Evolutionary conservation across 2,797 vertebrate genomes (phyloP).

Genomic region (Pipistrellus kuhlii): DNA sequence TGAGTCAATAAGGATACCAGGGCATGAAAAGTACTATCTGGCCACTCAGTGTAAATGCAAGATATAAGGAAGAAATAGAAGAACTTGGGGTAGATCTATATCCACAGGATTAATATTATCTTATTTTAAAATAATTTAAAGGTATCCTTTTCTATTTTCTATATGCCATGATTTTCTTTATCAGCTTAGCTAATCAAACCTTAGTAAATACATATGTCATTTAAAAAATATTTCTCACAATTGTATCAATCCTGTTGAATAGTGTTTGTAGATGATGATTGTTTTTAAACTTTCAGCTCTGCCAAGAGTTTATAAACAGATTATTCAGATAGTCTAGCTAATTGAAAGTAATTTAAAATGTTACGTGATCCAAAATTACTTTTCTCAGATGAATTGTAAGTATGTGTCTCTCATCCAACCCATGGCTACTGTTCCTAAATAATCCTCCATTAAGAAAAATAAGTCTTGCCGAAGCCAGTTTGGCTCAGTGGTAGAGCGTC

Average conservation of each 20-base stretch:
- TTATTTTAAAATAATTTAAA: slow-evolving; percentile 4
- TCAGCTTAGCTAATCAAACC: neutral
- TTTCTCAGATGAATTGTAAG: neutral
- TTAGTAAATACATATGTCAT: neutral
- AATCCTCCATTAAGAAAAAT: neutral
- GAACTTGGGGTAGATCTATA: neutral
- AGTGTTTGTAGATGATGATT: neutral
- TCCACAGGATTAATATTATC: neutral
- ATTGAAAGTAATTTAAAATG: neutral
- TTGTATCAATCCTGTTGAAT: neutral
- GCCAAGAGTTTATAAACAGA: neutral
- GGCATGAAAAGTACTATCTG: neutral
- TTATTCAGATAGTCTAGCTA: neutral
- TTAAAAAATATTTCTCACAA: slow-evolving; percentile 28
- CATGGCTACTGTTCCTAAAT: neutral
- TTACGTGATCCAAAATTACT: neutral
- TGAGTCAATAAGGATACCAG: neutral
- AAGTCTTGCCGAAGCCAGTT: no score
- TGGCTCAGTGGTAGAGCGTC: no score
- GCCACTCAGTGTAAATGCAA: neutral
- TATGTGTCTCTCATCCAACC: neutral
- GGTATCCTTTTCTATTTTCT: neutral
- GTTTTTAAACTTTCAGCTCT: neutral
- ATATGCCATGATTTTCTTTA: neutral
- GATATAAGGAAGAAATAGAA: neutral